Evolutionary conservation across 2,797 vertebrate genomes (phyloP).

Genomic region (Dipus sagitta): DNA sequence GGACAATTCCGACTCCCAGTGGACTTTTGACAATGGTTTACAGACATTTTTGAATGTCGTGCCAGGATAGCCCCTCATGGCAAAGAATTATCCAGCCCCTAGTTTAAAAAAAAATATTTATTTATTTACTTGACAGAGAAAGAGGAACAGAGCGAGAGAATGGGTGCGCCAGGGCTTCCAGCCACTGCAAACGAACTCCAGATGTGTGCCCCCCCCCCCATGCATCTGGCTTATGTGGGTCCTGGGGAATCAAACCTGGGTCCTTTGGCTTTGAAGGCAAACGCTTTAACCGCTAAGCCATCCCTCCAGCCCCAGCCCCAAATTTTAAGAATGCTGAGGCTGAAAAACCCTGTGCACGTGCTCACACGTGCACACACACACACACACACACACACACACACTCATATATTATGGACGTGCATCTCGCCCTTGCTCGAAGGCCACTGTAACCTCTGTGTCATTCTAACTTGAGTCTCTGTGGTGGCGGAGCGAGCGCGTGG

Average conservation of each 20-base stretch:
- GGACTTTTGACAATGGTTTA: not conserved
- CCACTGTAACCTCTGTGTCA: not conserved
- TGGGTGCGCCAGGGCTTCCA: too few species aligned
- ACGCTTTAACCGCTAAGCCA: too few species aligned
- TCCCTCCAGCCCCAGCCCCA: not conserved
- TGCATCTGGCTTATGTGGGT: too few species aligned
- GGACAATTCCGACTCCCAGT: not conserved
- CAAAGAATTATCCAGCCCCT: conserved; percentile 37
- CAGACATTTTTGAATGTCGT: conserved; percentile 43
- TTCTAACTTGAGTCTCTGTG: too few species aligned
- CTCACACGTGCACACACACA: too few species aligned
- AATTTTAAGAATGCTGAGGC: not conserved
- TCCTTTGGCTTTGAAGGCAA: too few species aligned
- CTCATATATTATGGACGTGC: not conserved
- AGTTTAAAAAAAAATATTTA: too few species aligned
- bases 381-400: not conserved
- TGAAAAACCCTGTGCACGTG: not conserved
- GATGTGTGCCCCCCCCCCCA: too few species aligned
- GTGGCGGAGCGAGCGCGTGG: not conserved
- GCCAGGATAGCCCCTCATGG: not conserved
- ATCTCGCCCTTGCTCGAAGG: not conserved
- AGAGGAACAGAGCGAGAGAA: too few species aligned
- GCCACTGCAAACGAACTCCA: too few species aligned
- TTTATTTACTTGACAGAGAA: too few species aligned
- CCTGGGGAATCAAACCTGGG: too few species aligned